Conservation (phyloP, 2,113 vertebrate genomes). For the Hemiscyllium ocellatum region DNA sequence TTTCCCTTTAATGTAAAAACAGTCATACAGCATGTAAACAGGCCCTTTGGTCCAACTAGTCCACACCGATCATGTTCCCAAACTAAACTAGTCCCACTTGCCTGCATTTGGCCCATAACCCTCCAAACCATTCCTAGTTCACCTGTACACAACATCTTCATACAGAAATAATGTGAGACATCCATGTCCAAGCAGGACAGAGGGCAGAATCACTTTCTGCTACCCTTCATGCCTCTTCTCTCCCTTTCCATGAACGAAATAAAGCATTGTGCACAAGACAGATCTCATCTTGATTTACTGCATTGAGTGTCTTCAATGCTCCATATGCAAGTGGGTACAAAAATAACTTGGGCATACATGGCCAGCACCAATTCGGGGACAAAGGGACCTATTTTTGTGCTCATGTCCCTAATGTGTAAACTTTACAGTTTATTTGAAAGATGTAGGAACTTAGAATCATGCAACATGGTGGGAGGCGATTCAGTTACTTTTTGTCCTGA, state of each 20-base stretch:
- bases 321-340: neutral
- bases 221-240: neutral
- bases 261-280: neutral
- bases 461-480: neutral
- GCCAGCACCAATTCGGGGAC: neutral
- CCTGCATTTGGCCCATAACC: too few species aligned
- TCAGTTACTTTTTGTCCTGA: neutral
- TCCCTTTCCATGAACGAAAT: neutral
- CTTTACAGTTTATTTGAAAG: neutral
- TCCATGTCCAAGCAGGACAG: neutral
- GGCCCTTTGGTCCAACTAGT: too few species aligned
- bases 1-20: neutral
- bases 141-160: neutral
- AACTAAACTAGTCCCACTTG: too few species aligned
- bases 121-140: neutral
- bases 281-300: neutral
- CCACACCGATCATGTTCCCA: too few species aligned
- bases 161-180: neutral
- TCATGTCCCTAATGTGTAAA: neutral
- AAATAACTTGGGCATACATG: neutral
- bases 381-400: neutral
- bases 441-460: neutral
- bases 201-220: neutral
- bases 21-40: too few species aligned
- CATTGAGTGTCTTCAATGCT: neutral